Base-by-base conservation (phyloP, 2,888 invertebrate genomes). In the Eilema caniola region DNA sequence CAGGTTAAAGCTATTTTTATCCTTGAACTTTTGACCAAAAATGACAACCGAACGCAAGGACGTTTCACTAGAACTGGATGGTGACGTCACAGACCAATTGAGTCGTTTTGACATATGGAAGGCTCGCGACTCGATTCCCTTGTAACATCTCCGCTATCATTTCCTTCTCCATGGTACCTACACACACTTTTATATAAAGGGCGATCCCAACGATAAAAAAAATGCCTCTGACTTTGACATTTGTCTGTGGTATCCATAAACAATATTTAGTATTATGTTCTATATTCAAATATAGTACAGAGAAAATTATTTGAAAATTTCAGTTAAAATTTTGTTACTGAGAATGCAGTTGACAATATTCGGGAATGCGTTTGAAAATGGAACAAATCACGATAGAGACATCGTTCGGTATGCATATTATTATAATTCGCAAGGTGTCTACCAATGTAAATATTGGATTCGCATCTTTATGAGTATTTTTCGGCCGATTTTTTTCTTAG, bases 401-500 rank as follows among this genome's bases (percentile, higher is more conserved):
- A 37, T 33, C 56, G 23, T 57, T n/a, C 41, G 23, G 11, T 60
- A 57, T 16, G 16, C 62, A 47, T 70, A 25, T 72, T 65, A 66
- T 28, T 69, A 28, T 78, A 14, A 25, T 74, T 74, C 72, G 47
- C 62, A 77, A 71, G 73, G 82, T 79, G 80, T 79, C 75, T 82
- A 76, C 83, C 74, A 83, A 79, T 77, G 81, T 78, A 81, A 72
- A 69, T 70, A 73, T 74, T 80, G 84, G 80, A 88, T 85, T 85
- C 84, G 78, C 82, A 73, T 78, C 72, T 76, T 82, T 77, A 71
- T 82, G 83, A 82, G 79, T 82, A 84, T 83, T 82, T 86, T 85
- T 86, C 80, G 84, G 71, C 78, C 71, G 69, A n/a, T 85, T 85
- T 92, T 92, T 91, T 92, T 86, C 89, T 90, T 89, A 85, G 84